phyloP scores from a whole-genome alignment of 2,888 invertebrate species.

The Ormyrus thymus region DNA sequence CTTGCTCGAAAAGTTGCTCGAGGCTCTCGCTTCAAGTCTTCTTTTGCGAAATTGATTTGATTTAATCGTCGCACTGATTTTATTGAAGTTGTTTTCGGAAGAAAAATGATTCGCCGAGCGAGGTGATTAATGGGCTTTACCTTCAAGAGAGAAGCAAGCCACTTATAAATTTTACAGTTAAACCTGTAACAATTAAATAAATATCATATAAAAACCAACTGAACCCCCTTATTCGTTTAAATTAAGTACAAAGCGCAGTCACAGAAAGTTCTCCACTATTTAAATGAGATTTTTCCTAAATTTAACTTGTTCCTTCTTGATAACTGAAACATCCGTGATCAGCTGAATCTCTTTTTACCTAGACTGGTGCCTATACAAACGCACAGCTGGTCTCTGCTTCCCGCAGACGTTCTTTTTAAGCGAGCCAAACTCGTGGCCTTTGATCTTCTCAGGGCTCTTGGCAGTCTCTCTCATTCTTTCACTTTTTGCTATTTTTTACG shows the following conservation, averaged over 20 bases:
- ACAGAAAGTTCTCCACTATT: constrained; percentile 68
- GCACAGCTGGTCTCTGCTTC: no score
- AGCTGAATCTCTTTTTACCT: neutral
- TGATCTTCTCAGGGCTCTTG: constrained; percentile 12
- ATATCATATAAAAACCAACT: no score
- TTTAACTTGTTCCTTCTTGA: constrained; percentile 39
- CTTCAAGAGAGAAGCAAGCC: no score
- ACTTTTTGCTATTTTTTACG: neutral
- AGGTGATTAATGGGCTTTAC: no score
- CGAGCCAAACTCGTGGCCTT: constrained; percentile 9
- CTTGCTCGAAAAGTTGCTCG: constrained; percentile 16
- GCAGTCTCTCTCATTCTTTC: neutral
- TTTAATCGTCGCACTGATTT: constrained; percentile 19
- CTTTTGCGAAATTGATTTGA: constrained; percentile 30
- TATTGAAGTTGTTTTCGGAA: neutral
- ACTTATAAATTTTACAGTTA: no score
- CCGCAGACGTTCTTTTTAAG: neutral
- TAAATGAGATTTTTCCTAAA: constrained; percentile 18
- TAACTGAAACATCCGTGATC: constrained; percentile 1
- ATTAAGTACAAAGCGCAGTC: no score
- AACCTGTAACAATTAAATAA: no score
- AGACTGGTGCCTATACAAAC: no score
- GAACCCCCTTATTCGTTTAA: no score
- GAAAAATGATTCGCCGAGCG: no score
- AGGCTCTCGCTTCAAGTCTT: neutral